Percentiles rank a stretch among this genome's conserved stretches.
phyloP scores from a whole-genome alignment of 2,888 invertebrate species.

The Boloria selene region DNA sequence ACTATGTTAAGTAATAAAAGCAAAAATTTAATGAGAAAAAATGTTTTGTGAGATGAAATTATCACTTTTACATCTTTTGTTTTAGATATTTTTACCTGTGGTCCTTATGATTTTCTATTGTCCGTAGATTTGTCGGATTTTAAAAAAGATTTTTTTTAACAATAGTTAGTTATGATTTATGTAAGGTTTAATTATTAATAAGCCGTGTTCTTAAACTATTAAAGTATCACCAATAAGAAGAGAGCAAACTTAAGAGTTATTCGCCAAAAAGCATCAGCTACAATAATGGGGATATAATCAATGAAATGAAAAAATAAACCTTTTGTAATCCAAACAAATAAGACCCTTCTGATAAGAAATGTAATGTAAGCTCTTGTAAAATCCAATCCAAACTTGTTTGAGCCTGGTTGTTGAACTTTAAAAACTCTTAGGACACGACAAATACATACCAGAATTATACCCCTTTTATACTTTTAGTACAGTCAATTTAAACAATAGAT shows the following conservation, averaged over 20 bases:
- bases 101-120: too few species aligned
- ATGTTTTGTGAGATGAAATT: too few species aligned
- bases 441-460: slow-evolving; percentile 4
- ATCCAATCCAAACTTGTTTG: slow-evolving; percentile 15
- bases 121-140: too few species aligned
- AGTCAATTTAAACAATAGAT: not conserved
- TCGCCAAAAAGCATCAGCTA: not conserved
- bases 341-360: slow-evolving; percentile 4
- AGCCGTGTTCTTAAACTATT: too few species aligned
- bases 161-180: too few species aligned
- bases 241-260: not conserved
- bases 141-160: too few species aligned
- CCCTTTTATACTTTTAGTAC: not conserved
- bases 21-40: too few species aligned
- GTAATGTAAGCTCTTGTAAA: slow-evolving; percentile 17
- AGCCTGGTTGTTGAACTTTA: slow-evolving; percentile 19
- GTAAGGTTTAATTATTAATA: too few species aligned
- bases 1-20: too few species aligned
- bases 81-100: too few species aligned
- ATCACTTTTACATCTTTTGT: too few species aligned
- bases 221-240: too few species aligned
- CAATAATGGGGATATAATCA: not conserved
- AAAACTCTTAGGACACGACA: slow-evolving; percentile 8
- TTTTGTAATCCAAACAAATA: not conserved
- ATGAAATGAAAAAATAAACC: not conserved